Percentiles rank a stretch among this genome's conserved stretches.
Conservation (phyloP, 2,888 invertebrate species). For the Myopa testacea region DNA sequence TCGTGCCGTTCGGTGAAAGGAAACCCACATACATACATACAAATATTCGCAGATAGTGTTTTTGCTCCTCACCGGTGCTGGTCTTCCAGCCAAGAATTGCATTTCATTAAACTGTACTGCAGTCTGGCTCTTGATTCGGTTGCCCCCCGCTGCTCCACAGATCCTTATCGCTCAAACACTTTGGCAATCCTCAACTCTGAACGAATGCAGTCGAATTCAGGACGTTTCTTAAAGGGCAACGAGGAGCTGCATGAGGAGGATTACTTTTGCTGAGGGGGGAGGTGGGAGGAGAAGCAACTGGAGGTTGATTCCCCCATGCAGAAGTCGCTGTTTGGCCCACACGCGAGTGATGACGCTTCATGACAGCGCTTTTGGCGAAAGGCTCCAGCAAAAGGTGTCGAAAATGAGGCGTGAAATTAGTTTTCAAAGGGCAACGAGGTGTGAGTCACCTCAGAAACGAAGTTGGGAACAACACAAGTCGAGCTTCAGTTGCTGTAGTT, state of each 20-base stretch:
- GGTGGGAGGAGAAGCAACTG: neutral
- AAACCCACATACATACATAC: conserved; percentile 17
- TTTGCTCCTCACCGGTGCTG: neutral
- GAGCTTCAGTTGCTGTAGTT: conserved; percentile 4
- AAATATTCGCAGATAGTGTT: neutral
- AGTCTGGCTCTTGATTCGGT: neutral
- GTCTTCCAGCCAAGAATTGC: conserved; percentile 19
- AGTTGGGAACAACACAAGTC: neutral
- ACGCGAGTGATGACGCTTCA: conserved; percentile 32
- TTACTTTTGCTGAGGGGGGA: neutral
- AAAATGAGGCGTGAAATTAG: conserved; percentile 43
- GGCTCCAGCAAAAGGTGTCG: conserved; percentile 15
- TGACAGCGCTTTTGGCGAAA: conserved; percentile 26
- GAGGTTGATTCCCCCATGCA: neutral
- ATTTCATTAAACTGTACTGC: conserved; percentile 38
- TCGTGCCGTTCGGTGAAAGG: conserved; percentile 16
- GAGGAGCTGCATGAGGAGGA: neutral
- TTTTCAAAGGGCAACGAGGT: conserved; percentile 29
- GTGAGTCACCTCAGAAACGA: neutral
- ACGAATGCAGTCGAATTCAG: conserved; percentile 39
- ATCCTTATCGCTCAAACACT: conserved; percentile 42
- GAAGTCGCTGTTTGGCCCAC: conserved; percentile 25
- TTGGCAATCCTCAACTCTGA: conserved; percentile 42
- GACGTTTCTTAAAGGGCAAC: conserved; percentile 19
- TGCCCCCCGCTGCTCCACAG: conserved; percentile 14